Percentiles rank a stretch among this genome's conserved stretches.
Conservation (phyloP, 1,140 invertebrate species). For the Bombus fervidus region DNA sequence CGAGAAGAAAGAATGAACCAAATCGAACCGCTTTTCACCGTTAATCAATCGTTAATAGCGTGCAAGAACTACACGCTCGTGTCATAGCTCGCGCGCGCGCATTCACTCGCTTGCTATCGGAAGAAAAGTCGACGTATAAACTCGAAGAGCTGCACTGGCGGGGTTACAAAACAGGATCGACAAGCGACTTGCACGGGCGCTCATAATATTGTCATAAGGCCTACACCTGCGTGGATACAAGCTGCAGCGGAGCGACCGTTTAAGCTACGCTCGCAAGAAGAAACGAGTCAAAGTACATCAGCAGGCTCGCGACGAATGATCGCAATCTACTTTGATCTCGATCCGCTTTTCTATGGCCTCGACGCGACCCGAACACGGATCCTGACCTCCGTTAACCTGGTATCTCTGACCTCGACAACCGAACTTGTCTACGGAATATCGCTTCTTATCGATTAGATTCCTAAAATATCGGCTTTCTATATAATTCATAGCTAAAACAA, state of each 20-base stretch:
- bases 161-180: constrained; percentile 69
- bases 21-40: neutral
- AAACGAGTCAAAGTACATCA: constrained; percentile 49
- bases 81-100: too few species aligned
- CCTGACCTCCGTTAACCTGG: constrained; percentile 73
- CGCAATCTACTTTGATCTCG: constrained; percentile 69
- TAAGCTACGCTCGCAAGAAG: constrained; percentile 40
- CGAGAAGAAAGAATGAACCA: neutral
- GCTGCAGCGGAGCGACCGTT: constrained; percentile 12
- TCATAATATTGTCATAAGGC: constrained; percentile 76
- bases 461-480: neutral
- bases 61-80: neutral
- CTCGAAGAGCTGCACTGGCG: constrained; percentile 30
- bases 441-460: constrained; percentile 12
- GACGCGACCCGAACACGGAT: constrained; percentile 65
- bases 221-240: constrained; percentile 61
- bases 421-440: constrained; percentile 33
- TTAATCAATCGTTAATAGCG: constrained; percentile 10
- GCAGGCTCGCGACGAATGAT: constrained; percentile 37
- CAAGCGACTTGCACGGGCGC: constrained; percentile 60
- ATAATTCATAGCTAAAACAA: neutral
- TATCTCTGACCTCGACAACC: constrained; percentile 58
- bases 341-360: constrained; percentile 60
- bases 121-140: constrained; percentile 26
- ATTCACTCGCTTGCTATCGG: neutral